Conservation (phyloP, 2,797 vertebrate species). For the Mus caroli region DNA sequence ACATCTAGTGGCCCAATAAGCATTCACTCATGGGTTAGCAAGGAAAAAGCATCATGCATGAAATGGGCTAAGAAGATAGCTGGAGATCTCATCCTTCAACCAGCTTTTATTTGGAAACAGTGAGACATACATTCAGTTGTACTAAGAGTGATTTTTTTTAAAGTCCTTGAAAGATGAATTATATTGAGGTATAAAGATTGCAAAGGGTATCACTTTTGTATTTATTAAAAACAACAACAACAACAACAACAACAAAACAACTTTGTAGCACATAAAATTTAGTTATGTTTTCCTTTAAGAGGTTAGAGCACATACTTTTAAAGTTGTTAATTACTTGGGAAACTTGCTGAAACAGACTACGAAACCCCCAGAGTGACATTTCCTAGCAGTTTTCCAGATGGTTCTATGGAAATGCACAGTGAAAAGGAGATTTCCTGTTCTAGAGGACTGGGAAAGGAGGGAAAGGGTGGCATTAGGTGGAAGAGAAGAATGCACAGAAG, state of each 20-base stretch:
- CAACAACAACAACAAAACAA: too few species aligned
- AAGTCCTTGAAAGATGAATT: not conserved
- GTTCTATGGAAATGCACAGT: not conserved
- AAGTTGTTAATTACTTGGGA: not conserved
- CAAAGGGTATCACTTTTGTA: not conserved
- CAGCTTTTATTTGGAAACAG: not conserved
- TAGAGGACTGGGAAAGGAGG: not conserved
- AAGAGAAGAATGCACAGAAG: not conserved
- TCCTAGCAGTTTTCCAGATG: not conserved
- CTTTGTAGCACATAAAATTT: not conserved
- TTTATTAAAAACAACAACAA: not conserved
- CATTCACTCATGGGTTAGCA: not conserved
- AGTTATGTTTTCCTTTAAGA: not conserved
- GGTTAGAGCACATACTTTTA: not conserved
- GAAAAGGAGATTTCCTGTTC: not conserved
- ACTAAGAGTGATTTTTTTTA: not conserved
- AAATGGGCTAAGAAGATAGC: not conserved
- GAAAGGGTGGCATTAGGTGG: not conserved
- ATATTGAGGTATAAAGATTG: not conserved
- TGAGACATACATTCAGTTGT: not conserved
- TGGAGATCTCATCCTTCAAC: not conserved
- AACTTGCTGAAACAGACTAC: not conserved
- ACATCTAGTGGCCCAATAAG: not conserved
- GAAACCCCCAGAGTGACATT: not conserved
- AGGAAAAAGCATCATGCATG: not conserved